These are phyloP conservation scores for Epistrophella euchroma DNA, from an alignment of 2,888 invertebrate species.

Conservation along the genomic window DNA sequence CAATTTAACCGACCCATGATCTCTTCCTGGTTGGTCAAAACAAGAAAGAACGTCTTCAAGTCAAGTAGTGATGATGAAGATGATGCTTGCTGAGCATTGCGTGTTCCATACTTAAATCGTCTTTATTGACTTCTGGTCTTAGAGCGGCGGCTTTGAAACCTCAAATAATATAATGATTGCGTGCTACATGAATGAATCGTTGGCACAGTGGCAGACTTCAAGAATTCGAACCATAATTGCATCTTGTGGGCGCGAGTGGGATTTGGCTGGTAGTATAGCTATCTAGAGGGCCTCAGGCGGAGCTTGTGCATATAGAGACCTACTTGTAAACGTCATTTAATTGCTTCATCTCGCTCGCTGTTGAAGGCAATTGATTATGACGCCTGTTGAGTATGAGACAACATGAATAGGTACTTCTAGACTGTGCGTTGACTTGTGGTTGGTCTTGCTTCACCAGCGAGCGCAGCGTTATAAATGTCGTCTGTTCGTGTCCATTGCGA, in stretches of 20 bases:
- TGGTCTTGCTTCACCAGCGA: background rate
- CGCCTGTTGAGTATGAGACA: slow-evolving; percentile 11
- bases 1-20: slow-evolving; percentile 71
- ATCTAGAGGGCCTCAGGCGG: slow-evolving; percentile 1
- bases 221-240: slow-evolving; percentile 45
- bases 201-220: slow-evolving; percentile 42
- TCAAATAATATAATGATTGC: slow-evolving; percentile 41
- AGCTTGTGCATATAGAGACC: slow-evolving; percentile 22
- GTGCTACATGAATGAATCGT: slow-evolving; percentile 52
- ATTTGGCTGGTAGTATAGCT: too few relatives aligned
- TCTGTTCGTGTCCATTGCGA: slow-evolving; percentile 41
- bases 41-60: slow-evolving; percentile 20
- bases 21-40: slow-evolving; percentile 69
- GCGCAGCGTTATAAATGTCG: slow-evolving; percentile 19
- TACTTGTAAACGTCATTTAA: slow-evolving; percentile 53
- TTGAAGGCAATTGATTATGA: slow-evolving; percentile 65
- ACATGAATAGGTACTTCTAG: background rate
- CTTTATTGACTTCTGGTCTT: slow-evolving; percentile 70
- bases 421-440: slow-evolving; percentile 24
- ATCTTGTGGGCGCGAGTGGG: slow-evolving; percentile 51
- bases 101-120: slow-evolving; percentile 51
- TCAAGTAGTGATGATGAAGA: background rate
- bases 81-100: slow-evolving; percentile 27
- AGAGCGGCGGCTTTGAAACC: slow-evolving; percentile 1
- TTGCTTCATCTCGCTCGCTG: slow-evolving; percentile 63